A percentile compares a stretch with the other conserved stretches of the same genome.
These are phyloP conservation scores for Sebastes trivittatus DNA, from an alignment of 2,797 vertebrate species.

Conservation along the genomic window DNA sequence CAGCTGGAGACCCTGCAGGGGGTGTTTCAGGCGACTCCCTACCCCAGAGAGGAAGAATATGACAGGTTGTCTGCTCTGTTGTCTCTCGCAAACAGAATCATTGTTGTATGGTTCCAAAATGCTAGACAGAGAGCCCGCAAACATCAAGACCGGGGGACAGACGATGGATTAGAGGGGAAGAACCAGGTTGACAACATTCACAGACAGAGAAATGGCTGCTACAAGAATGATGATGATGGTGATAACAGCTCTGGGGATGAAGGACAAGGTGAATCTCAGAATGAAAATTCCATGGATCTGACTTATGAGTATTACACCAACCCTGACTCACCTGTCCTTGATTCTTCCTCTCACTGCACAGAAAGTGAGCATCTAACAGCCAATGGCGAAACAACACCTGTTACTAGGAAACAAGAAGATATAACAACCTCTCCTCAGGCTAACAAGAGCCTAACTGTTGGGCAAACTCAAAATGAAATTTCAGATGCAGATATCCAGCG, in stretches of 20 bases:
- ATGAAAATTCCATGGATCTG: slow-evolving; percentile 95
- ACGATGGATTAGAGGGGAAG: slow-evolving; percentile 64
- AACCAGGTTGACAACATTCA: slow-evolving; percentile 84
- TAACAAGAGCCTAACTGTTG: slow-evolving; percentile 33
- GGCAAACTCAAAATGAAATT: slow-evolving; percentile 34
- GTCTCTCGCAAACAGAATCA: slow-evolving; percentile 93
- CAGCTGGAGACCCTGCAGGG: slow-evolving; percentile 94
- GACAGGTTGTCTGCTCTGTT: slow-evolving; percentile 93
- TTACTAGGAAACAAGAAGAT: slow-evolving; percentile 54
- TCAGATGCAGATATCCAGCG: slow-evolving; percentile 33
- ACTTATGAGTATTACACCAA: slow-evolving; percentile 89
- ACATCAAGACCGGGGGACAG: slow-evolving; percentile 85
- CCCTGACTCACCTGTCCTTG: slow-evolving; percentile 86
- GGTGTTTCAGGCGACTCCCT: slow-evolving; percentile 97
- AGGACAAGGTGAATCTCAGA: slow-evolving; percentile 88
- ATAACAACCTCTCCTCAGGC: slow-evolving; percentile 23
- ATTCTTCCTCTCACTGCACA: slow-evolving; percentile 52
- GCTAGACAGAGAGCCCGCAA: slow-evolving; percentile 97
- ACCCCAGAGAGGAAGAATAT: slow-evolving; percentile 98
- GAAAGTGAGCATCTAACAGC: slow-evolving; percentile 49
- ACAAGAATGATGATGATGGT: slow-evolving; percentile 87
- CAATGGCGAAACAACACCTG: slow-evolving; percentile 50
- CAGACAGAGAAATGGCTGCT: slow-evolving; percentile 90
- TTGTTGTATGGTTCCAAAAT: slow-evolving; percentile 99
- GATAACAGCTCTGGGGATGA: slow-evolving; percentile 78